These are phyloP conservation scores for Palythoa caribaeorum DNA, from an alignment of 92 coral and sea anemone genomes.

Conservation along the genomic window DNA sequence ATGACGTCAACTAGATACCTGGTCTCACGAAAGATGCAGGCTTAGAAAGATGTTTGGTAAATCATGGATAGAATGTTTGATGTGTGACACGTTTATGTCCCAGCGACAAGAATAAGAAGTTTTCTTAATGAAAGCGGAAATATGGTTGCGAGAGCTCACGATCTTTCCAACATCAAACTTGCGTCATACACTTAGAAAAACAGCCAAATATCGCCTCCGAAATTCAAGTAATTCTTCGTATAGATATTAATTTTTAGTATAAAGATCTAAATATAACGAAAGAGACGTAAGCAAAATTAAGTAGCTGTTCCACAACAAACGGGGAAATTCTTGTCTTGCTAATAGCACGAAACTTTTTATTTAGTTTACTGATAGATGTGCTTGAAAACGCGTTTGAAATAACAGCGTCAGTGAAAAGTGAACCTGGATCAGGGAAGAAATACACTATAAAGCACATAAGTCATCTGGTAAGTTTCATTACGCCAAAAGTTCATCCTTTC, in stretches of 20 bases:
- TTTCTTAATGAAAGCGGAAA: background rate
- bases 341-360: background rate
- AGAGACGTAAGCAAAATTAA: background rate
- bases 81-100: background rate
- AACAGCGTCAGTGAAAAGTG: background rate
- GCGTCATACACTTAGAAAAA: background rate
- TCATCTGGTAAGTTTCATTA: background rate
- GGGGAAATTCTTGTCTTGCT: conserved; percentile 8
- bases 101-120: background rate
- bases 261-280: background rate
- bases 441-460: background rate
- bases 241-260: background rate
- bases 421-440: background rate
- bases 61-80: background rate
- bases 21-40: background rate
- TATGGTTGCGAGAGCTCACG: background rate
- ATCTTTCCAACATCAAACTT: conserved; percentile 5
- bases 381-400: background rate
- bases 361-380: background rate
- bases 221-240: background rate
- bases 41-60: background rate
- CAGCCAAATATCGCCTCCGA: background rate
- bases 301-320: background rate
- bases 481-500: background rate
- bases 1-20: background rate